phyloP scores from a whole-genome alignment of 2,797 vertebrate genomes.

The Pipistrellus pygmaeus region DNA sequence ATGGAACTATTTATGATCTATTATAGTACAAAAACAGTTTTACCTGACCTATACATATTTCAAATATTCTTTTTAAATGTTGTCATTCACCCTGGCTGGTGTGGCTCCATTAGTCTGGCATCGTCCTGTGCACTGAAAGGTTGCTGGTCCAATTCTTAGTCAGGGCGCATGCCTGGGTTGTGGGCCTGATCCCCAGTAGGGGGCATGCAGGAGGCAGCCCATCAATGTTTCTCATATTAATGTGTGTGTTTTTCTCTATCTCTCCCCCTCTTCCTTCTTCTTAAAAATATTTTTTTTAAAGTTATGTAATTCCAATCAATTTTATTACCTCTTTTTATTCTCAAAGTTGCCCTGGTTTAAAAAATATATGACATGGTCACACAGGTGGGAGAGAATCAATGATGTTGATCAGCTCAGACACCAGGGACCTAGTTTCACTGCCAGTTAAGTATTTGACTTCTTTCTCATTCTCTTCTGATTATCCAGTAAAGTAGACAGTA shows the following conservation, averaged over 20 bases:
- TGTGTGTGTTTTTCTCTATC: too few relatives aligned
- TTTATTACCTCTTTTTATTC: conserved; percentile 9
- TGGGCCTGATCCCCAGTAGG: too few relatives aligned
- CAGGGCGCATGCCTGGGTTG: too few relatives aligned
- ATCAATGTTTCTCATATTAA: too few relatives aligned
- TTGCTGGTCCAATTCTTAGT: too few relatives aligned
- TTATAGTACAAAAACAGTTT: background rate
- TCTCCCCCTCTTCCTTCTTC: too few relatives aligned
- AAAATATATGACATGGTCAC: background rate
- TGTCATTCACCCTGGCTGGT: too few relatives aligned
- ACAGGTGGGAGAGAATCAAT: background rate
- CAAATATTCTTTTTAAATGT: background rate
- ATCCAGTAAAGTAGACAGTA: background rate
- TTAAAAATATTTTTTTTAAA: background rate
- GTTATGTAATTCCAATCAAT: background rate
- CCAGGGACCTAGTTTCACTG: background rate
- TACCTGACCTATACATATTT: background rate
- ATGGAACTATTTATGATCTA: background rate
- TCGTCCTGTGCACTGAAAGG: too few relatives aligned
- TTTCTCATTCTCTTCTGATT: background rate
- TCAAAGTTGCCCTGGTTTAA: background rate
- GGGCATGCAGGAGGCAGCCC: too few relatives aligned
- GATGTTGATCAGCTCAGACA: background rate
- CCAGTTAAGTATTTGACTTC: background rate
- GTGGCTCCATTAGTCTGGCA: too few relatives aligned